phyloP scores from a whole-genome alignment of 2,113 vertebrate genomes.

The Malurus cyaneus region DNA sequence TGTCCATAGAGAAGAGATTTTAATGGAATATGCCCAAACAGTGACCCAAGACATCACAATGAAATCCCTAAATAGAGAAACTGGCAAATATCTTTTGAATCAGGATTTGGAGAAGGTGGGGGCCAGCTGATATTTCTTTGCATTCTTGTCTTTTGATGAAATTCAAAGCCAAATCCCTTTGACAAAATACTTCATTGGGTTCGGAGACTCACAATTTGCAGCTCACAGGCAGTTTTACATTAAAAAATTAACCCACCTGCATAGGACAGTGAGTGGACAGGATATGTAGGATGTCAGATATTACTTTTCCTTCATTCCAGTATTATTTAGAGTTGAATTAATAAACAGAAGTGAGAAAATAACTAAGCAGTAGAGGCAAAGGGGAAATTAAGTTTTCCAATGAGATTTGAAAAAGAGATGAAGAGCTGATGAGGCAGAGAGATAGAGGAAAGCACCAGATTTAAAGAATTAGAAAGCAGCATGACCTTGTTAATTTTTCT shows the following conservation, averaged over 20 bases:
- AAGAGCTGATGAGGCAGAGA: neutral
- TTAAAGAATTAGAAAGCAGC: slow-evolving; percentile 11
- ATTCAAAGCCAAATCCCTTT: neutral
- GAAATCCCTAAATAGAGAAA: neutral
- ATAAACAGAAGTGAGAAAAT: slow-evolving; percentile 12
- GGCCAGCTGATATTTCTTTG: neutral
- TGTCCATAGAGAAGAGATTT: neutral
- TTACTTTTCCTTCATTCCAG: neutral
- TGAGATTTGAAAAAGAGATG: slow-evolving; percentile 25
- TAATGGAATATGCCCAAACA: neutral
- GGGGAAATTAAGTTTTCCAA: slow-evolving; percentile 11
- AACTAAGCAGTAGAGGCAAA: neutral
- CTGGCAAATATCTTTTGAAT: neutral
- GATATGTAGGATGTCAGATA: neutral
- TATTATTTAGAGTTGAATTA: neutral
- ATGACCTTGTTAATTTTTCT: slow-evolving; percentile 40
- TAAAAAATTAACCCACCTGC: neutral
- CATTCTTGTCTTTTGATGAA: neutral
- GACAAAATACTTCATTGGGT: neutral
- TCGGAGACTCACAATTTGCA: neutral
- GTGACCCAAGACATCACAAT: neutral
- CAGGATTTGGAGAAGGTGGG: neutral
- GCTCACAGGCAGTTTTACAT: neutral
- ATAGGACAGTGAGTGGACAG: neutral
- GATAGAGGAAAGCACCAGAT: neutral